These are phyloP conservation scores for Apodemia duryi DNA, from an alignment of 2,888 invertebrate genomes.

Conservation along the genomic window DNA sequence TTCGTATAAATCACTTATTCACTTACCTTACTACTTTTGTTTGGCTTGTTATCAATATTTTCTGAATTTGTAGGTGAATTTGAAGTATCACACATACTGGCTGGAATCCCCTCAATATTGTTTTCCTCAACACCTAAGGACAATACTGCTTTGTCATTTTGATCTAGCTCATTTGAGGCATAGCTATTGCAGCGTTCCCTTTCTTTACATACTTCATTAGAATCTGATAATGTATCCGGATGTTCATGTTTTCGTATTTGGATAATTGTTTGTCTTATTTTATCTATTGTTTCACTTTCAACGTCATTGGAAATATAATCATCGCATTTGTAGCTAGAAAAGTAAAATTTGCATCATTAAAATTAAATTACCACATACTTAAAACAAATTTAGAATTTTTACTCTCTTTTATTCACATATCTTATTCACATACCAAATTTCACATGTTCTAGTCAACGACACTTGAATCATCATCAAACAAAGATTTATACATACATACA, in stretches of 20 bases:
- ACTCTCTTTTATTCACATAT: too few relatives aligned
- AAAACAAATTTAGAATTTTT: too few relatives aligned
- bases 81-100: conserved; percentile 42
- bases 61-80: conserved; percentile 38
- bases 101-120: conserved; percentile 36
- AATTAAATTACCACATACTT: too few relatives aligned
- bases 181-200: conserved; percentile 41
- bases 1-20: background rate
- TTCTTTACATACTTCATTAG: conserved; percentile 40
- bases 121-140: conserved; percentile 38
- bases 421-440: too few relatives aligned
- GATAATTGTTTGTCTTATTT: conserved; percentile 76
- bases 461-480: too few relatives aligned
- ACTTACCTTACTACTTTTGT: conserved; percentile 54
- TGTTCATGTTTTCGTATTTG: conserved; percentile 42
- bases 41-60: conserved; percentile 48
- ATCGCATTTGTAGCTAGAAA: conserved; percentile 87
- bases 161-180: conserved; percentile 31
- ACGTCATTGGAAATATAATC: conserved; percentile 88
- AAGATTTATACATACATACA: too few relatives aligned
- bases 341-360: background rate
- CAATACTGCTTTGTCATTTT: conserved; percentile 23
- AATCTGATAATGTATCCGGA: conserved; percentile 40
- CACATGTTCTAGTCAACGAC: too few relatives aligned
- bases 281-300: conserved; percentile 73